Percentiles rank a stretch among this genome's conserved stretches.
Conservation (phyloP, 2,797 vertebrate species). For the Tragelaphus oryx region DNA sequence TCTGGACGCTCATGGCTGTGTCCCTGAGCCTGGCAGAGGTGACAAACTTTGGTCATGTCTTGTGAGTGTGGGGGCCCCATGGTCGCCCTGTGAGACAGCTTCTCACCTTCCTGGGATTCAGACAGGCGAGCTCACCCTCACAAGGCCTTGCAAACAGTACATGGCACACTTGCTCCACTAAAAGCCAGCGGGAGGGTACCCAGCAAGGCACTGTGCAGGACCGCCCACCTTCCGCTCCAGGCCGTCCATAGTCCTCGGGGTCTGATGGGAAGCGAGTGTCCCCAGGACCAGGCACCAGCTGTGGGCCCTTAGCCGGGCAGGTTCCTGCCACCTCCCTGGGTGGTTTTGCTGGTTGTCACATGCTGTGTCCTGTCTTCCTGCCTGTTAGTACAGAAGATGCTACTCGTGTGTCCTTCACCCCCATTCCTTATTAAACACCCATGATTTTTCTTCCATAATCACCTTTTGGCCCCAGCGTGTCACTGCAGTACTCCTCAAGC, state of each 20-base stretch:
- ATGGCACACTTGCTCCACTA: fast-evolving
- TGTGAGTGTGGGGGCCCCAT: fast-evolving
- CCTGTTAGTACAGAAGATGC: fast-evolving
- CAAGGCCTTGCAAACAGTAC: fast-evolving
- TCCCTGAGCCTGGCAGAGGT: background rate
- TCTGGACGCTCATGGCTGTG: fast-evolving
- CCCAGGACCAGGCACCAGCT: fast-evolving
- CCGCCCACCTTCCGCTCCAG: fast-evolving
- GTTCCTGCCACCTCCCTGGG: background rate
- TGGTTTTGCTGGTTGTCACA: fast-evolving
- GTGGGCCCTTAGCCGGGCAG: fast-evolving
- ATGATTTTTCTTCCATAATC: background rate
- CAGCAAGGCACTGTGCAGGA: background rate
- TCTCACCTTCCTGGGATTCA: background rate
- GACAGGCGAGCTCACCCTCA: background rate
- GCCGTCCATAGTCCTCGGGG: fast-evolving
- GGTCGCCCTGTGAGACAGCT: fast-evolving
- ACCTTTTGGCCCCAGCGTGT: fast-evolving
- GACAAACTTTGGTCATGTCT: background rate
- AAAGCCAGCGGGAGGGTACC: background rate
- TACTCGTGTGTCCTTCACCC: fast-evolving
- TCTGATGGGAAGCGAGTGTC: fast-evolving
- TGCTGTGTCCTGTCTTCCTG: fast-evolving
- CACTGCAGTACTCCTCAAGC: background rate
- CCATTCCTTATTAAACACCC: background rate